Percentiles rank a stretch among this genome's conserved stretches.
These are phyloP conservation scores for Ranitomeya variabilis DNA, from an alignment of 2,113 vertebrate genomes.

Conservation along the genomic window DNA sequence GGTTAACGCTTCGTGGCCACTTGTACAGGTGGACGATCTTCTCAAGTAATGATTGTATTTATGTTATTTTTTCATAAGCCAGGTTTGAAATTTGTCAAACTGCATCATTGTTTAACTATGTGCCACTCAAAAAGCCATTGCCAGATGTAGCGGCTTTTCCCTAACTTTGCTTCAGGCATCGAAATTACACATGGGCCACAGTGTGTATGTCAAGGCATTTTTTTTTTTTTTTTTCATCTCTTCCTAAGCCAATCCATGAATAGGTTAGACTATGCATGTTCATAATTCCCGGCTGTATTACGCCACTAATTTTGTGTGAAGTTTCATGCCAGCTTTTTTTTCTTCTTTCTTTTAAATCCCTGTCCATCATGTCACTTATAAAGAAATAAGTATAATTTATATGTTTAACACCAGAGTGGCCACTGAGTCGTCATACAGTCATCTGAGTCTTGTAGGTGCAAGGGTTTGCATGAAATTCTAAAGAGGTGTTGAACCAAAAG, in stretches of 20 bases:
- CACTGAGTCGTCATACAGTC: constrained; percentile 72
- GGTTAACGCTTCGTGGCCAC: constrained; percentile 81
- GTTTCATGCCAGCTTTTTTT: constrained; percentile 67
- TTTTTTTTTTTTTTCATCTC: constrained; percentile 5
- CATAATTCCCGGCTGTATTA: constrained; percentile 73
- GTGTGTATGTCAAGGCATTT: constrained; percentile 72
- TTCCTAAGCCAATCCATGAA: constrained; percentile 65
- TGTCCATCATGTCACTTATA: constrained; percentile 74
- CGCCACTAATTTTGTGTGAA: constrained; percentile 77
- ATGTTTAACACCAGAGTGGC: constrained; percentile 71
- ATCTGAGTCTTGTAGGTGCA: constrained; percentile 79
- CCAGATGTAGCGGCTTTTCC: constrained; percentile 85
- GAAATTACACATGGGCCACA: constrained; percentile 76
- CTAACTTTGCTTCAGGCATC: constrained; percentile 81
- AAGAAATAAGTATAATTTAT: constrained; percentile 80
- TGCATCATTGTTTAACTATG: constrained; percentile 90
- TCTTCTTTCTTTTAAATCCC: constrained; percentile 57
- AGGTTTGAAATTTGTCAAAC: constrained; percentile 93
- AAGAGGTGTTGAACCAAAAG: constrained; percentile 81
- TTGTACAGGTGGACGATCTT: constrained; percentile 86
- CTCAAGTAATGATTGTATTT: constrained; percentile 78
- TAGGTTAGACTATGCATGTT: constrained; percentile 74
- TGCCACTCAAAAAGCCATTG: constrained; percentile 81
- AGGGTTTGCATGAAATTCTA: constrained; percentile 83
- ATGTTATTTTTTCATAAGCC: constrained; percentile 94